Conservation (phyloP, 2,797 vertebrate species). For the Stomatorhinus walkeri region DNA sequence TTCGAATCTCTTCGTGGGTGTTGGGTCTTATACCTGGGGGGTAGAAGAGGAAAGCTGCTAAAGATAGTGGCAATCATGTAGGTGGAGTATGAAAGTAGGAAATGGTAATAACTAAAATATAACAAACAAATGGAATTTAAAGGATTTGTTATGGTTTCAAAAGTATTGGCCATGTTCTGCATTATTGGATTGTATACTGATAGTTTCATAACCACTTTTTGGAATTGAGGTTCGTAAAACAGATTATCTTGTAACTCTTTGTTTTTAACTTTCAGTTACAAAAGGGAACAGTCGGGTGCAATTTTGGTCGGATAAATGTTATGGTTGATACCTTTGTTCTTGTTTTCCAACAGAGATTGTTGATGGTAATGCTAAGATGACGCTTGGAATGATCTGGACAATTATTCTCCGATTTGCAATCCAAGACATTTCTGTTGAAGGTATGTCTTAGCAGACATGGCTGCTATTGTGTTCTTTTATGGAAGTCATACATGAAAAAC, state of each 20-base stretch:
- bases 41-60: not conserved
- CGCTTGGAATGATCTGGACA: conserved; percentile 99
- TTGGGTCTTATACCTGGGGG: conserved; percentile 26
- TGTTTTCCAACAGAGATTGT: conserved; percentile 75
- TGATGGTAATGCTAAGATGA: conserved; percentile 97
- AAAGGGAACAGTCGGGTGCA: not conserved
- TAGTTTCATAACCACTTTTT: not conserved
- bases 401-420: conserved; percentile 99
- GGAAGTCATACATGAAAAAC: not conserved
- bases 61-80: not conserved
- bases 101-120: not conserved
- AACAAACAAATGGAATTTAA: conserved; percentile 37
- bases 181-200: conserved; percentile 30
- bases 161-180: conserved; percentile 38
- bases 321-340: not conserved
- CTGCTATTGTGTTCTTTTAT: not conserved
- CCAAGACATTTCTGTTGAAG: conserved; percentile 97
- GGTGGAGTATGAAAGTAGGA: not conserved
- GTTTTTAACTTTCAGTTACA: not conserved
- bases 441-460: conserved; percentile 36
- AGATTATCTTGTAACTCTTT: not conserved
- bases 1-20: conserved; percentile 45
- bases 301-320: not conserved
- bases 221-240: not conserved
- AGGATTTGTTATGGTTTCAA: conserved; percentile 40